Evolutionary conservation across 1,140 invertebrate genomes (phyloP).

Genomic region (Drosophila kurseongensis): DNA sequence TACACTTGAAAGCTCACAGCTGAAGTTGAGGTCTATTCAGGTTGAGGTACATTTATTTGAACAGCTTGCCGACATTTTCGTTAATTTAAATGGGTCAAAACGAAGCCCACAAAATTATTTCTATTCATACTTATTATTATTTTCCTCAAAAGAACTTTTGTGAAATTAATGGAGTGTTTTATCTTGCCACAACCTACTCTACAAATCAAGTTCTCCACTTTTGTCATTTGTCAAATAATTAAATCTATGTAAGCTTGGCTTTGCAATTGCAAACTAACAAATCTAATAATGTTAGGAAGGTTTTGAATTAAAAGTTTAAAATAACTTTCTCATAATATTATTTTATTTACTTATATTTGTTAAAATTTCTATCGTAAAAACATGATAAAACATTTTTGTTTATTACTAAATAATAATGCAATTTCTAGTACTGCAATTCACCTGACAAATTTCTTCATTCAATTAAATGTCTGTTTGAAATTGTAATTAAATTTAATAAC

Average conservation of each 20-base stretch:
- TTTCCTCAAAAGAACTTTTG: background rate
- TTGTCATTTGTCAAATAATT: background rate
- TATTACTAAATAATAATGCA: background rate
- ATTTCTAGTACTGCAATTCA: background rate
- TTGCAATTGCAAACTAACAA: background rate
- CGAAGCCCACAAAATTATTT: background rate
- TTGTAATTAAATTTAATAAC: conserved; percentile 15
- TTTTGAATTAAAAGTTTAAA: too few relatives aligned
- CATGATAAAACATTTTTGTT: background rate
- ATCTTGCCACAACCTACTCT: background rate
- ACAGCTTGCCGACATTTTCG: conserved; percentile 30
- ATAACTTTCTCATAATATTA: too few relatives aligned
- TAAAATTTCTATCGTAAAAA: too few relatives aligned
- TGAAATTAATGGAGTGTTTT: background rate
- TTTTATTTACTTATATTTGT: too few relatives aligned
- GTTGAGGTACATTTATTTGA: conserved; percentile 30
- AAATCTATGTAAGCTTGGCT: background rate
- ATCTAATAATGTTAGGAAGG: too few relatives aligned
- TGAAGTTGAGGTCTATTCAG: conserved; percentile 23
- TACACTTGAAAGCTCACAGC: conserved; percentile 11
- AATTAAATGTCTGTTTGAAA: conserved; percentile 16
- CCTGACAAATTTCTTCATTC: conserved; percentile 7
- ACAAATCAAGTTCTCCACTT: background rate
- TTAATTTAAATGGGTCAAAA: conserved; percentile 25
- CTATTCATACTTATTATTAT: background rate